A percentile compares a stretch with the other conserved stretches of the same genome.
phyloP scores from a whole-genome alignment of 30 jellyfish, hydroid and myxozoan genomes.

The Hydra vulgaris region DNA sequence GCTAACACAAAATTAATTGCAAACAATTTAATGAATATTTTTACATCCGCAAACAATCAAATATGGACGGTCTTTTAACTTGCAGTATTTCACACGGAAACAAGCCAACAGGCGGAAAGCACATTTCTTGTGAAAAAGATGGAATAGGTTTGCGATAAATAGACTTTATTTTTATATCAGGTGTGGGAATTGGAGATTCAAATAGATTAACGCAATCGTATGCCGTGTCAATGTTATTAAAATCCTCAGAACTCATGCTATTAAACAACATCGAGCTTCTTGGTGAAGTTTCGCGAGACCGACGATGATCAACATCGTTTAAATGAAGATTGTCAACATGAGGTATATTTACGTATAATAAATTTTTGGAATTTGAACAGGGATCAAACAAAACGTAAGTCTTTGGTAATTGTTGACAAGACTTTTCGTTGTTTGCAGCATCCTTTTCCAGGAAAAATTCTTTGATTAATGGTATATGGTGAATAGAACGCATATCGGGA shows the following conservation, averaged over 20 bases:
- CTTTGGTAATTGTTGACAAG: neutral
- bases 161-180: neutral
- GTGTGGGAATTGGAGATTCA: constrained; percentile 12
- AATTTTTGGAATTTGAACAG: neutral
- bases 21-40: no score
- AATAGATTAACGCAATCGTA: neutral
- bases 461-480: neutral
- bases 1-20: no score
- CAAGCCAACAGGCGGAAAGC: constrained; percentile 3
- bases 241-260: neutral
- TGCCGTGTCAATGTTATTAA: neutral
- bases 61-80: neutral
- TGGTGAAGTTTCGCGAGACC: neutral
- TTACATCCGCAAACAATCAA: neutral
- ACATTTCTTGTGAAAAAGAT: constrained; percentile 14
- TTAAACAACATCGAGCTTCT: neutral
- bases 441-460: neutral
- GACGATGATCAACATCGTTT: neutral
- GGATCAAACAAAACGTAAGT: constrained; percentile 11
- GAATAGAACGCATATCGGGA: neutral
- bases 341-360: neutral
- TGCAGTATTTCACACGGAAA: constrained; percentile 1
- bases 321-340: neutral
- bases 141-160: constrained; percentile 8
- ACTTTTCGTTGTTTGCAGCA: neutral